Conservation (phyloP, 2,888 invertebrate species). For the Napeogenes sylphis region DNA sequence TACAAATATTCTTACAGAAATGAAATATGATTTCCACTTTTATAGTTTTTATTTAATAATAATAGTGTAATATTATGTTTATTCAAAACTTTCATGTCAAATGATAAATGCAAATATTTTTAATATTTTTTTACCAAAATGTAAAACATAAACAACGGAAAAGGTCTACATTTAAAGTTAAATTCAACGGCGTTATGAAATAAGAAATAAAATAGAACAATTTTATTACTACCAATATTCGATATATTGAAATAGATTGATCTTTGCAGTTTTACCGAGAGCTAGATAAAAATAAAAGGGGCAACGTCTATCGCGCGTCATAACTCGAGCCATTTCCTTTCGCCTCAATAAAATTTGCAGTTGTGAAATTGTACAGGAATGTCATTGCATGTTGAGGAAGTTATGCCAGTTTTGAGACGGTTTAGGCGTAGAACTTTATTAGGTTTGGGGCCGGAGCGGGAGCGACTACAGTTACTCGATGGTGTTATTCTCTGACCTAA, state of each 20-base stretch:
- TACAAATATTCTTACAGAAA: no score
- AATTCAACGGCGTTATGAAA: conserved; percentile 5
- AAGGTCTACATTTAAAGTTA: conserved; percentile 21
- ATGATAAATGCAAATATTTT: no score
- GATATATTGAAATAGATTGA: conserved; percentile 13
- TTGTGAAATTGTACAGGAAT: conserved; percentile 38
- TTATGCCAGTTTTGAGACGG: conserved; percentile 38
- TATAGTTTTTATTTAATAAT: no score
- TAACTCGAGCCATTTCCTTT: conserved; percentile 33
- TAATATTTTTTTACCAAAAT: no score
- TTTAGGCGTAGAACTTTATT: conserved; percentile 42
- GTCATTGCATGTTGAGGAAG: conserved; percentile 38
- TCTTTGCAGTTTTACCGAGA: conserved; percentile 11
- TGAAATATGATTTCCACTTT: no score
- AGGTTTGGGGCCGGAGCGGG: conserved; percentile 16
- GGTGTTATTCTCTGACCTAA: not conserved
- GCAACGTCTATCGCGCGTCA: conserved; percentile 17
- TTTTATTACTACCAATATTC: conserved; percentile 10
- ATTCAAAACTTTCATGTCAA: no score
- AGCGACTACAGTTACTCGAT: not conserved
- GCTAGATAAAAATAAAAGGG: conserved; percentile 23
- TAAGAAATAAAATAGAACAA: conserved; percentile 7
- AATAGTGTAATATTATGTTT: no score
- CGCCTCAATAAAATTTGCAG: conserved; percentile 40
- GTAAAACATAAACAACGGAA: no score